Base-by-base conservation (phyloP, 2,888 invertebrate species). In the Agrypnus murinus region DNA sequence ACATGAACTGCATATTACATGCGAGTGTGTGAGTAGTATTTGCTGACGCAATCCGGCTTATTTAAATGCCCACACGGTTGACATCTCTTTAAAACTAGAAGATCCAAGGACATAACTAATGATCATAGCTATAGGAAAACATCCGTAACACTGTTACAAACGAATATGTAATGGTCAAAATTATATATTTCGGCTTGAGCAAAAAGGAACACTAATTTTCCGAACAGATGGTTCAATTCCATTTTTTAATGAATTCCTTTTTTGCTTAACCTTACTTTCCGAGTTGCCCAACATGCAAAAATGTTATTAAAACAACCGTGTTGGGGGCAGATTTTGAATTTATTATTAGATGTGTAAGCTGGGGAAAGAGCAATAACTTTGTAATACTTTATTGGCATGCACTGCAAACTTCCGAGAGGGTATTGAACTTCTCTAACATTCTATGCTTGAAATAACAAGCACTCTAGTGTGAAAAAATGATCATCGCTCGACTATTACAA, bases 11-110 rank as follows among this genome's bases (percentile, higher is more conserved):
- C 75, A 77, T 53, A 65, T 34, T 17, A 34, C 36, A 48, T n/a
- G n/a, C n/a, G n/a, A n/a, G n/a, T n/a, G n/a, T n/a, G n/a, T 43
- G 15, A 14, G 43, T 43, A 14, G 43, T 43, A 67, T 64, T 25
- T 69, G 15, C 10, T 69, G 58, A 77, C 79, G 79, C 76, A 78
- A 80, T 62, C 69, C 14, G 12, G 46, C 32, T 62, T 66, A 66
- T 31, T 57, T 60, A 65, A 65, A 65, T 50, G 40, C 65, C 57
- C 69, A 70, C 65, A 65, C 65, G 69, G 69, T 70, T 70, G 69
- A 70, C 69, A 70, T 63, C 69, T 69, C 58, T 65, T 65, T 57
- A 53, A 58, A 57, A 34, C 15, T 60, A 60, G 19, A 48, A 48
- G 12, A 32, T 32, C 34, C 53, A 67, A 67, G 67, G 67, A 38